A percentile compares a stretch with the other conserved stretches of the same genome.
Evolutionary conservation across 2,888 invertebrate genomes (phyloP).

Genomic region (Tenthredo scrophulariae): DNA sequence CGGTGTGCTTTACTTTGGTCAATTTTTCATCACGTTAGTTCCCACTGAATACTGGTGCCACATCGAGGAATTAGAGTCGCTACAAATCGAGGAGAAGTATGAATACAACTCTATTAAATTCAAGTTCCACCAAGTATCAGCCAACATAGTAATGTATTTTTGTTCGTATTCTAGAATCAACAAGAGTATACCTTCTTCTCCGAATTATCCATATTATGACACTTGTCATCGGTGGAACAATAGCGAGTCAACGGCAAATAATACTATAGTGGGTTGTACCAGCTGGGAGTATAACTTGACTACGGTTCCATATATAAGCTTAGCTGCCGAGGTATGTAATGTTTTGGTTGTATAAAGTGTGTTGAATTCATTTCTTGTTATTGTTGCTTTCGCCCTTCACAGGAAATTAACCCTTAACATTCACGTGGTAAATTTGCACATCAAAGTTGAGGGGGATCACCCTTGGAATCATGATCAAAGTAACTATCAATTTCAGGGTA

Average conservation of each 20-base stretch:
- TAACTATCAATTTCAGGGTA: no score
- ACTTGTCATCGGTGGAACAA: conserved; percentile 77
- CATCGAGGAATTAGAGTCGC: conserved; percentile 71
- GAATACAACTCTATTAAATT: neutral
- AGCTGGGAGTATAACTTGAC: conserved; percentile 81
- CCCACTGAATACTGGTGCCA: conserved; percentile 79
- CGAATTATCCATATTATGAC: conserved; percentile 73
- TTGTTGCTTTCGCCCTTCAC: neutral
- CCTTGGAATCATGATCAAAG: no score
- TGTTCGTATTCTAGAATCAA: conserved; percentile 69
- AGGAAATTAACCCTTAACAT: no score
- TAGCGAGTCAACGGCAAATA: neutral
- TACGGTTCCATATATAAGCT: conserved; percentile 79
- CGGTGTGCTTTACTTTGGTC: conserved; percentile 79
- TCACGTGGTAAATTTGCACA: no score
- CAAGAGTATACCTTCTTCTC: conserved; percentile 72
- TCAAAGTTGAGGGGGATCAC: no score
- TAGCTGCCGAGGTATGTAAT: conserved; percentile 80
- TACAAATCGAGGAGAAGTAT: conserved; percentile 28
- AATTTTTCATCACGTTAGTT: conserved; percentile 79
- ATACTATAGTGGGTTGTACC: conserved; percentile 70
- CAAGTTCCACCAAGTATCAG: neutral
- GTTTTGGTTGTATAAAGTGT: neutral
- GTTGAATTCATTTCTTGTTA: neutral
- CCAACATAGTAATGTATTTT: neutral